phyloP scores from a whole-genome alignment of 2,797 vertebrate genomes.

The Craterocephalus amniculus region DNA sequence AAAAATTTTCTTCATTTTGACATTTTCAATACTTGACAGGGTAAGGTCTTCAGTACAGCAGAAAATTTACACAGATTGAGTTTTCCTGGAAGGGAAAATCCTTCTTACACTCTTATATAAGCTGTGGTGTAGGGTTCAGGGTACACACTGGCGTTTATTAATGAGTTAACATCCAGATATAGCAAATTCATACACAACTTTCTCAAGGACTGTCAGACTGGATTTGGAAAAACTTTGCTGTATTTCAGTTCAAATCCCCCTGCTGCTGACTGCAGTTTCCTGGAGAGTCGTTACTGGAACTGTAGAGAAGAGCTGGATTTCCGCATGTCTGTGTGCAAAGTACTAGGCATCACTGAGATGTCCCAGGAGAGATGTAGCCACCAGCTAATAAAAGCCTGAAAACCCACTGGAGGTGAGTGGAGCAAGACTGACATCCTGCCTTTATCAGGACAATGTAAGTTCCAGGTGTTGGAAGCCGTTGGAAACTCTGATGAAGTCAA shows the following conservation, averaged over 20 bases:
- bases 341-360: constrained; percentile 46
- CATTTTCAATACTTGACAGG: background rate
- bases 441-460: constrained; percentile 39
- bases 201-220: constrained; percentile 24
- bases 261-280: constrained; percentile 90
- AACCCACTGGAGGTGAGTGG: constrained; percentile 26
- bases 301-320: constrained; percentile 61
- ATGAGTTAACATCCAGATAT: background rate
- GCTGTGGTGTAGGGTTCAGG: background rate
- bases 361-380: constrained; percentile 50
- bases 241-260: constrained; percentile 85
- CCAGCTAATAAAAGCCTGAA: constrained; percentile 52
- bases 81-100: background rate
- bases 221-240: constrained; percentile 51
- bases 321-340: constrained; percentile 54
- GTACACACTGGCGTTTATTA: background rate
- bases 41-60: background rate
- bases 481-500: background rate
- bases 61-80: background rate
- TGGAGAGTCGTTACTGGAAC: constrained; percentile 69
- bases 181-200: background rate
- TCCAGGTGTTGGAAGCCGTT: constrained; percentile 33
- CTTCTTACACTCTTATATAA: background rate
- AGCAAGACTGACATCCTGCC: constrained; percentile 43
- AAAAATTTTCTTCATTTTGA: background rate